A percentile compares a stretch with the other conserved stretches of the same genome.
phyloP scores from a whole-genome alignment of 1,140 invertebrate genomes.

The Drosophila watanabei region DNA sequence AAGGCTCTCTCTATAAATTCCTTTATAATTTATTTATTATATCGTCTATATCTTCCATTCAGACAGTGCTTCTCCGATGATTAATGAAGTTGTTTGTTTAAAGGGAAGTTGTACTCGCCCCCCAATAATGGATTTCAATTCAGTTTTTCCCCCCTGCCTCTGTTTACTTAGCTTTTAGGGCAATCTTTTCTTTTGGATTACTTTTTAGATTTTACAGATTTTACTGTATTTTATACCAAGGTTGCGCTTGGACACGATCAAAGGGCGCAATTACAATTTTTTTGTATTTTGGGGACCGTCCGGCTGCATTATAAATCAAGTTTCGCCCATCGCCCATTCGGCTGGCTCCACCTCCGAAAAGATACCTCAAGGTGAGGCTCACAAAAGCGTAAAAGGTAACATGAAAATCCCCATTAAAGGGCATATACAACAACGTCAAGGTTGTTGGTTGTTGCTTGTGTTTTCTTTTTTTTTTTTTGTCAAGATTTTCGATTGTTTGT shows the following conservation, averaged over 20 bases:
- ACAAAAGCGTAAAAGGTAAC: slow-evolving; percentile 29
- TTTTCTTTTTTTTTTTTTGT: neutral
- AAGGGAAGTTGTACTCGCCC: neutral
- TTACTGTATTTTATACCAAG: slow-evolving; percentile 13
- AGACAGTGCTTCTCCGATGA: neutral
- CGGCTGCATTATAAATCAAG: slow-evolving; percentile 36
- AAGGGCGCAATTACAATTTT: slow-evolving; percentile 28
- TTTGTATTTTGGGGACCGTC: slow-evolving; percentile 10
- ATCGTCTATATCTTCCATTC: neutral
- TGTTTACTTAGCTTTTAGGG: slow-evolving; percentile 10
- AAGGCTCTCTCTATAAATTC: neutral
- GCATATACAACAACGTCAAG: slow-evolving; percentile 38
- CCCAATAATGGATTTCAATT: slow-evolving; percentile 11
- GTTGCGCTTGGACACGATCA: slow-evolving; percentile 23
- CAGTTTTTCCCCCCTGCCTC: slow-evolving; percentile 5
- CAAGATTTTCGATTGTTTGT: neutral
- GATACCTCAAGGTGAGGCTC: slow-evolving; percentile 38
- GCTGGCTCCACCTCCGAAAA: slow-evolving; percentile 16
- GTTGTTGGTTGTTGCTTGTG: slow-evolving; percentile 20
- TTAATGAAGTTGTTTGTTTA: slow-evolving; percentile 31
- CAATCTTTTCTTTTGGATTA: slow-evolving; percentile 2
- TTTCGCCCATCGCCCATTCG: slow-evolving; percentile 6
- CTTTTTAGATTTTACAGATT: slow-evolving; percentile 2
- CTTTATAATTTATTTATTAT: slow-evolving; percentile 11
- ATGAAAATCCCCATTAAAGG: slow-evolving; percentile 46